These are phyloP conservation scores for Petrocephalus zakoni DNA, from an alignment of 2,113 vertebrate species.

Conservation along the genomic window DNA sequence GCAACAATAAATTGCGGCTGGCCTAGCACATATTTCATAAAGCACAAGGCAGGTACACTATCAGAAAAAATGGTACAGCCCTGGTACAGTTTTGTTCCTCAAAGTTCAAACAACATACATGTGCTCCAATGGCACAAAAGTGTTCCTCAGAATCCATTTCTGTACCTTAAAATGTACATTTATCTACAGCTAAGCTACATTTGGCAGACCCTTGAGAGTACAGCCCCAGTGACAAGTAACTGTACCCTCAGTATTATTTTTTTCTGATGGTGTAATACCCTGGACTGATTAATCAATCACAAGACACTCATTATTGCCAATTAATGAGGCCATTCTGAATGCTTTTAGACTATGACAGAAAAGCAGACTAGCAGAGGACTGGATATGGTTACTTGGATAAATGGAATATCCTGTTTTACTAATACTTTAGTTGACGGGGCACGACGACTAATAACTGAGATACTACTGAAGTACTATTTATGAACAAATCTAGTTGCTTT, in stretches of 20 bases:
- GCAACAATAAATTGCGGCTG: background rate
- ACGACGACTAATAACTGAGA: no score
- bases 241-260: background rate
- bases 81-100: background rate
- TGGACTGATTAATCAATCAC: background rate
- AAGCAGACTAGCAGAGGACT: background rate
- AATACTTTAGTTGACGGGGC: no score
- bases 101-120: background rate
- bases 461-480: no score
- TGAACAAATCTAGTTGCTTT: no score
- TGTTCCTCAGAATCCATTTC: background rate
- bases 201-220: no score
- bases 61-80: background rate
- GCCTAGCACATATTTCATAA: background rate
- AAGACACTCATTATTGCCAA: background rate
- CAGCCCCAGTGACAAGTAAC: background rate
- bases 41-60: background rate
- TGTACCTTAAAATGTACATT: background rate
- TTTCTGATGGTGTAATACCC: background rate
- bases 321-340: background rate
- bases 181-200: background rate
- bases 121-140: no score
- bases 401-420: background rate
- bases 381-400: background rate
- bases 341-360: background rate